These are phyloP conservation scores for Brotula barbata DNA, from an alignment of 2,797 vertebrate species.

Conservation along the genomic window DNA sequence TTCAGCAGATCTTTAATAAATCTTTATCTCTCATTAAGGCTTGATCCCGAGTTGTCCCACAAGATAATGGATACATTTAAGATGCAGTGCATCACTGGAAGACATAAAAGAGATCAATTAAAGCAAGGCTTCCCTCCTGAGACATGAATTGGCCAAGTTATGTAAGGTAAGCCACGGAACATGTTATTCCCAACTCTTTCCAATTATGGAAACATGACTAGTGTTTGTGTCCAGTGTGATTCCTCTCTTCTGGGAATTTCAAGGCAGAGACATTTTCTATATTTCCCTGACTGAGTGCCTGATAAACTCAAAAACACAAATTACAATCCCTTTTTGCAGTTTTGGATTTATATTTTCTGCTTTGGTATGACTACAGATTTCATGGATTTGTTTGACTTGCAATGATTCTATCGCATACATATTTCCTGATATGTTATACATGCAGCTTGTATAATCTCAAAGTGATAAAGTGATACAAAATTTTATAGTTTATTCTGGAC, in stretches of 20 bases:
- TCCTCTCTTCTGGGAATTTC: slow-evolving; percentile 9
- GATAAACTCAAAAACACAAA: neutral
- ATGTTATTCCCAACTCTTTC: slow-evolving; percentile 6
- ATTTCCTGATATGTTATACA: no score
- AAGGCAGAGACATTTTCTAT: neutral
- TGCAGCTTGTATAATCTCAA: no score
- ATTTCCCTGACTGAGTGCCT: neutral
- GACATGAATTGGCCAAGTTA: slow-evolving; percentile 13
- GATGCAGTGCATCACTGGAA: slow-evolving; percentile 34
- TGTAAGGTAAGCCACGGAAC: slow-evolving; percentile 20
- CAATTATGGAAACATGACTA: slow-evolving; percentile 12
- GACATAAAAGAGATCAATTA: slow-evolving; percentile 39
- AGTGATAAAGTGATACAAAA: no score
- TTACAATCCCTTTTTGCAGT: neutral
- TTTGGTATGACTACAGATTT: no score
- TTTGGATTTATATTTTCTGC: no score
- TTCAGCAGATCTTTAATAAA: slow-evolving; percentile 27
- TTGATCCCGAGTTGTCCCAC: slow-evolving; percentile 27
- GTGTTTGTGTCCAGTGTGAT: slow-evolving; percentile 3
- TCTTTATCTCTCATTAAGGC: slow-evolving; percentile 42
- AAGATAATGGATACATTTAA: slow-evolving; percentile 40
- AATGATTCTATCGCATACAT: no score
- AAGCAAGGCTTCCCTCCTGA: slow-evolving; percentile 19
- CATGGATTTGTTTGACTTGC: no score
- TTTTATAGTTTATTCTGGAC: no score